phyloP scores from a whole-genome alignment of 1,140 invertebrate species.

The Zaprionus nigranus region DNA sequence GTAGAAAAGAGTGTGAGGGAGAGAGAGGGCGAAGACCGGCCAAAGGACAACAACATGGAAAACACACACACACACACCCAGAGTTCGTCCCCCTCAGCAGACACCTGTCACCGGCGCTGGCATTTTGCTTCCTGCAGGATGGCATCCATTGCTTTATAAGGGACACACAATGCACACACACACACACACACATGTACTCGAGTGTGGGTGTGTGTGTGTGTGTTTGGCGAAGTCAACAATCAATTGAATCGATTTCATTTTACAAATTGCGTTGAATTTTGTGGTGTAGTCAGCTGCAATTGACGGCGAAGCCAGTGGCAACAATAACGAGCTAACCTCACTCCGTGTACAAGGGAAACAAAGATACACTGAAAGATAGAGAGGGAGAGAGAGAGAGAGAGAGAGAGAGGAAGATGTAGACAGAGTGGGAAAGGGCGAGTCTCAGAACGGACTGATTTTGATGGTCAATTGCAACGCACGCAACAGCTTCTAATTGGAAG shows the following conservation, averaged over 20 bases:
- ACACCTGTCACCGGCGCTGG: slow-evolving; percentile 74
- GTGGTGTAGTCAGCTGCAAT: slow-evolving; percentile 81
- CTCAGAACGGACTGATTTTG: slow-evolving; percentile 63
- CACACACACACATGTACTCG: slow-evolving; percentile 18
- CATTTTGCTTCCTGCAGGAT: slow-evolving; percentile 55
- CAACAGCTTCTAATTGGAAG: slow-evolving; percentile 78
- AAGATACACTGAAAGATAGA: neutral
- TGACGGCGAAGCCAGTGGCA: slow-evolving; percentile 76
- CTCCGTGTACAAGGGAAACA: slow-evolving; percentile 7
- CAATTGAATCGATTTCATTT: slow-evolving; percentile 83
- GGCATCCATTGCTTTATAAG: slow-evolving; percentile 52
- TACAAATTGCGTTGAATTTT: slow-evolving; percentile 83
- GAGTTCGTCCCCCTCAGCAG: slow-evolving; percentile 56
- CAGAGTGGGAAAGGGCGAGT: neutral
- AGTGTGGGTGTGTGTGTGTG: slow-evolving; percentile 29
- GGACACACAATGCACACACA: slow-evolving; percentile 36
- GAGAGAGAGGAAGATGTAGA: neutral
- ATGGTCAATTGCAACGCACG: slow-evolving; percentile 70
- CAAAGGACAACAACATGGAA: slow-evolving; percentile 59
- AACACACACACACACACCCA: slow-evolving; percentile 11
- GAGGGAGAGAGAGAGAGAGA: neutral
- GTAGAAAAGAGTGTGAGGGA: neutral
- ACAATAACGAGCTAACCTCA: slow-evolving; percentile 73
- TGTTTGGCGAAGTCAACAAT: slow-evolving; percentile 76
- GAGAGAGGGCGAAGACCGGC: slow-evolving; percentile 13